Conservation (phyloP, 2,888 invertebrate genomes). For the Boloria selene region DNA sequence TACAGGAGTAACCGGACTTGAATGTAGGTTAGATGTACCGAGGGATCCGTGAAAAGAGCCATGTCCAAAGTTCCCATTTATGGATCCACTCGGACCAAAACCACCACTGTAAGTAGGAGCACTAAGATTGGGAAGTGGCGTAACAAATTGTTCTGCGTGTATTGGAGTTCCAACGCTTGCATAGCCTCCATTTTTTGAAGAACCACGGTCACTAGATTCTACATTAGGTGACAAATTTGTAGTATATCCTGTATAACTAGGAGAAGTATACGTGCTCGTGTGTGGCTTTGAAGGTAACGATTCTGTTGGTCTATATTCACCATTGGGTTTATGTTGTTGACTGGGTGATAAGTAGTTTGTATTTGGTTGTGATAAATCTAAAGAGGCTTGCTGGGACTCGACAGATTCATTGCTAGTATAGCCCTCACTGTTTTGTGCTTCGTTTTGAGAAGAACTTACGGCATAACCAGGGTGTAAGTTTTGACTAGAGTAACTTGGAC, state of each 20-base stretch:
- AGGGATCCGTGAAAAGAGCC: not conserved
- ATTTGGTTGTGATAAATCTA: slow-evolving; percentile 1
- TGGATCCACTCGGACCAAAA: slow-evolving; percentile 45
- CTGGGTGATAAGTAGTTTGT: not conserved
- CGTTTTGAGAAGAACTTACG: not conserved
- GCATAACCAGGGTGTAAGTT: not conserved
- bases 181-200: slow-evolving; percentile 13
- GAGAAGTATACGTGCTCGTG: not conserved
- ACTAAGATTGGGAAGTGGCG: slow-evolving; percentile 16
- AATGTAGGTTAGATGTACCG: slow-evolving; percentile 19
- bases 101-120: slow-evolving; percentile 46
- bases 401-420: not conserved
- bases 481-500: not conserved
- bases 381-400: not conserved
- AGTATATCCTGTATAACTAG: slow-evolving; percentile 7
- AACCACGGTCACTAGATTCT: not conserved
- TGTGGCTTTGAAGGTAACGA: not conserved
- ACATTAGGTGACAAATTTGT: not conserved
- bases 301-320: not conserved
- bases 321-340: not conserved
- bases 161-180: slow-evolving; percentile 22
- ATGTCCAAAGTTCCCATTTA: slow-evolving; percentile 29
- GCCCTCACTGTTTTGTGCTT: not conserved
- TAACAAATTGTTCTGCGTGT: not conserved
- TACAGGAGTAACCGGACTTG: slow-evolving; percentile 6